Percentiles rank a stretch among this genome's conserved stretches.
Conservation (phyloP, 1,140 invertebrate species). For the Drosophila leontia region DNA sequence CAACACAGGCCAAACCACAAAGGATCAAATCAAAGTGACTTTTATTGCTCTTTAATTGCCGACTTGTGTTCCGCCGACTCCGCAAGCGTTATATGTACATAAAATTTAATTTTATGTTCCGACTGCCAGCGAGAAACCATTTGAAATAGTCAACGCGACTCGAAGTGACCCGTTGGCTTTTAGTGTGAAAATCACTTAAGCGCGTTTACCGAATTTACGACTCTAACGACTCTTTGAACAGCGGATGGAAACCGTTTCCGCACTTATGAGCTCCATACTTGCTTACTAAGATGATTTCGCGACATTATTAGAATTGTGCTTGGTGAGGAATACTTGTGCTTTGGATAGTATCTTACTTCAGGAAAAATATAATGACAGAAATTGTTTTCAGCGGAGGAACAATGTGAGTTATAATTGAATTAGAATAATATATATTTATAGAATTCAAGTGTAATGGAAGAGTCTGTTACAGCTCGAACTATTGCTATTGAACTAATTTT, state of each 20-base stretch:
- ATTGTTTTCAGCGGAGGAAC: too few relatives aligned
- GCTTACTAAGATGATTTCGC: conserved; percentile 63
- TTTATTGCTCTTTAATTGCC: conserved; percentile 80
- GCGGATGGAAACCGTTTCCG: conserved; percentile 50
- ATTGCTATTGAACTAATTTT: too few relatives aligned
- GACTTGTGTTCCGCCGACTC: conserved; percentile 68
- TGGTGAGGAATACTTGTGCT: too few relatives aligned
- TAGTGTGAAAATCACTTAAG: conserved; percentile 80
- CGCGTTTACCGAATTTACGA: conserved; percentile 76
- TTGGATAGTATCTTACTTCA: too few relatives aligned
- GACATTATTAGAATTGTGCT: neutral
- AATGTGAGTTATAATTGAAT: too few relatives aligned
- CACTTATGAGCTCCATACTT: conserved; percentile 44
- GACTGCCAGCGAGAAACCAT: conserved; percentile 27
- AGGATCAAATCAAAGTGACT: conserved; percentile 60
- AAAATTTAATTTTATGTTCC: conserved; percentile 73
- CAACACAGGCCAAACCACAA: conserved; percentile 12
- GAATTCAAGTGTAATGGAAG: too few relatives aligned
- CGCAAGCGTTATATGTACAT: conserved; percentile 50
- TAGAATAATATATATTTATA: too few relatives aligned
- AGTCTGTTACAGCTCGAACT: too few relatives aligned
- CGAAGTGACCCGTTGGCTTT: conserved; percentile 71
- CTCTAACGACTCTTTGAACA: conserved; percentile 48
- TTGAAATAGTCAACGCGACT: conserved; percentile 35
- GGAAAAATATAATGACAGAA: too few relatives aligned